Base-by-base conservation (phyloP, 2,888 invertebrate species). In the Odontothrips loti region DNA sequence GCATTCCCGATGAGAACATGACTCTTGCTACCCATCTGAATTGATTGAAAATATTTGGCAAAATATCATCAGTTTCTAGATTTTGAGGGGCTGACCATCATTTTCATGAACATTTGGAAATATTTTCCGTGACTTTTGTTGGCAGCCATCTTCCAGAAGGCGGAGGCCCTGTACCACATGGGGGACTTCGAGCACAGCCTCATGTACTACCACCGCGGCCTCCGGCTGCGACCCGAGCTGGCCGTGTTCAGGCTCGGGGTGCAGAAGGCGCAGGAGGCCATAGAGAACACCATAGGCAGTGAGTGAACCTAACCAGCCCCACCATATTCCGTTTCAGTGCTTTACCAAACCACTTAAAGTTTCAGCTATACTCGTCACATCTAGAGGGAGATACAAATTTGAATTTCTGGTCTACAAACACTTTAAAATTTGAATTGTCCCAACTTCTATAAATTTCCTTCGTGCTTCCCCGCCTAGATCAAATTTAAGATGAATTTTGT, bases 151-250 rank as follows among this genome's bases (percentile, higher is more conserved):
- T 95, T 94, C 85, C 95, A 96, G 86, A 98, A 97, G 88, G 97
- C 97, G 0, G 97, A 98, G 87, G 93, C 96, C 0, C 89, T 97
- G 68, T 98, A 97, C 88, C 95, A 95, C 87, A 91, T 96, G 80
- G 96, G 96, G 0, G 95, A 97, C 86, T 98, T 97, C 86, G 98
- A 98, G 87, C 92, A 96, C 87, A 96, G 97, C 84, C 90, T 98
- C 47, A 95, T 98, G 86, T 96, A 93, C 86, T 97, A 95, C 86
- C 96, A 97, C 87, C 90, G 96, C 43, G 98, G 97, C 0, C 89
- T 95, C 83, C 91, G 94, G 63, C 91, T 95, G 43, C 90, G 97
- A 6, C 96, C 96, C 0, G 97, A 98, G 85, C 89, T 95, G 82
- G 93, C 93, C 80, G 88, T 87, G 58, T 90, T 90, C 84, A 86